A percentile compares a stretch with the other conserved stretches of the same genome.
These are phyloP conservation scores for Acholoe squamosa DNA, from an alignment of 2,888 invertebrate genomes.

Conservation along the genomic window DNA sequence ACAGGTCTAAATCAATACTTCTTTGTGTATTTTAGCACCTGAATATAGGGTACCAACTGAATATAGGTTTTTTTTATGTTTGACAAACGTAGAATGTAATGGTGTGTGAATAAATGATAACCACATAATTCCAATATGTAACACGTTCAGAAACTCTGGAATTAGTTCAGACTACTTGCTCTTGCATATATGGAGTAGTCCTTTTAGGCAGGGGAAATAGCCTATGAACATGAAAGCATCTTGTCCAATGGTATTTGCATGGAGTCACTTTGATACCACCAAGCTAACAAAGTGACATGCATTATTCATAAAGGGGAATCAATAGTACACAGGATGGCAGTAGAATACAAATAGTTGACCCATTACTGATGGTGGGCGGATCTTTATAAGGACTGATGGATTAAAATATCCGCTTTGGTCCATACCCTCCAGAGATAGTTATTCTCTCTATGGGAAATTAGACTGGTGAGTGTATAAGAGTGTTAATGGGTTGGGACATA, in stretches of 20 bases:
- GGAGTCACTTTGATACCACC: background rate
- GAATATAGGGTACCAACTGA: too few relatives aligned
- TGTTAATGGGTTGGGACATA: background rate
- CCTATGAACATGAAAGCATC: background rate
- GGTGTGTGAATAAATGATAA: too few relatives aligned
- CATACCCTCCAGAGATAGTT: background rate
- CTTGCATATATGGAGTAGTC: too few relatives aligned
- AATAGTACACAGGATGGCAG: background rate
- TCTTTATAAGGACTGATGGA: constrained; percentile 12
- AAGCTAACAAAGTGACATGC: background rate
- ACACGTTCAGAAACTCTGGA: too few relatives aligned
- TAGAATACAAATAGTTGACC: constrained; percentile 31
- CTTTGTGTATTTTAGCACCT: too few relatives aligned
- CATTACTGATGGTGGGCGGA: background rate
- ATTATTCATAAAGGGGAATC: constrained; percentile 3
- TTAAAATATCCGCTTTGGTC: background rate
- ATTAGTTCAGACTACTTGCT: too few relatives aligned
- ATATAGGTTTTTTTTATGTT: too few relatives aligned
- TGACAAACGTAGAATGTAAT: too few relatives aligned
- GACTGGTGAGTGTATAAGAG: background rate
- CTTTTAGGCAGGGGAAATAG: background rate
- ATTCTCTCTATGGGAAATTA: background rate
- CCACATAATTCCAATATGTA: too few relatives aligned
- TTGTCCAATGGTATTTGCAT: background rate
- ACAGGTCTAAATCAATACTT: too few relatives aligned